Evolutionary conservation across 2,888 invertebrate species (phyloP), one percentile per base, ranked within the genome.

Genomic region (Plebejus argus): DNA sequence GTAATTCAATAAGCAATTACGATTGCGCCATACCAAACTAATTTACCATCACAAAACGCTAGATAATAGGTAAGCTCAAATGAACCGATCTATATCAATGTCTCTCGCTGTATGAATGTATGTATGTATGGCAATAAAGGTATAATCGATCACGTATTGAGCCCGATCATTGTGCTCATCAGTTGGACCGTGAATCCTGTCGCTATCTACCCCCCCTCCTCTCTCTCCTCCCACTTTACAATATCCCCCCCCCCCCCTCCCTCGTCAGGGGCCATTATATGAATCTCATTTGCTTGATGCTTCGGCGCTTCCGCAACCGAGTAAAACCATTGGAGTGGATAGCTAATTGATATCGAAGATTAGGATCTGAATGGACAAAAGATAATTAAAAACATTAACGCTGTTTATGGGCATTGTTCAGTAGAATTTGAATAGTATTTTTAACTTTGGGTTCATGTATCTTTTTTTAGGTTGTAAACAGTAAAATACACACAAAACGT

Each of bases 151-250:
- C 91, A 90, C 86, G 90, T 91, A 93, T 93, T 91, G 91, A 91
- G 90, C 86, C 82, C 90, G 88, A 91, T 91, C 93, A 93, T 93
- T 93, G 93, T 93, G 87, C 84, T 90, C 88, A 86, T 87, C 87
- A 89, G 91, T 87, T 93, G 92, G 90, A 93, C 92, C 93, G 92
- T 93, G 91, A 92, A 92, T 93, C 93, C 93, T 93, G 93, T 92
- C 92, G 90, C 90, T 90, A 88, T 83, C 82, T 85, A 84, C 86
- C 82, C 83, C 83, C 83, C 79, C 80, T 78, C 77, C 79, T n/a
- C 76, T 79, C 76, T 81, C 84, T 82, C 85, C 84, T 84, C 28
- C 15, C 18, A 58, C 58, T 18, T 45, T 58, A 58, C 53, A 53
- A 53, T 58, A 20, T 12, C 83, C 83, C 83, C 80, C 80, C 79